Evolutionary conservation across 2,888 invertebrate genomes (phyloP), one percentile per base, ranked within the genome.

Genomic region (Volucella inanis): DNA sequence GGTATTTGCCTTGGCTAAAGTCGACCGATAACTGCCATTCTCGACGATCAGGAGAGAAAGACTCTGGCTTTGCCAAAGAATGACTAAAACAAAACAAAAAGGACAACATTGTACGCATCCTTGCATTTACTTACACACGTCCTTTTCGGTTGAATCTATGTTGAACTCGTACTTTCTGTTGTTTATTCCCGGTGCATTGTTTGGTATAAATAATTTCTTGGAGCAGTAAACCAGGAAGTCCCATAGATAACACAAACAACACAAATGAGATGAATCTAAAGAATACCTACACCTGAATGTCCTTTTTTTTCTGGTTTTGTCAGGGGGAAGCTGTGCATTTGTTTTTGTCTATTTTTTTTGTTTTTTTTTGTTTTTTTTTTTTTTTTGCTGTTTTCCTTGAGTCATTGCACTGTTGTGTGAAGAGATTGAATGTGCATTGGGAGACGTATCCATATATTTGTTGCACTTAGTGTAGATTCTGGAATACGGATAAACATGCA

Each of bases 201-300:
- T 70, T 45, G 39, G 70, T 70, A 71, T 67, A 77, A 75, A 71
- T 80, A 76, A 80, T 76, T 75, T 80, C 75, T 65, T 67, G 55
- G 55, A 67, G 43, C 41, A 65, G 70, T 31, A 78, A 61, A 81
- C 76, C 85, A 76, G 85, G 81, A 85, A 85, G 81, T 85, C 62
- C 47, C 50, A n/a, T 61, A 47, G 49, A 80, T 71, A 70, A 84
- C 18, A 22, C 18, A 22, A 18, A 18, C 18, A 67, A 76, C 55
- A 80, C 55, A 71, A 74, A 80, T 61, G 54, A 67, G 59, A 84
- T 75, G 84, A 75, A 70, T 84, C 80, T 71, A 52, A 62, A 61
- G 76, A 81, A 71, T 81, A 76, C 31, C 31, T 31, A 31, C 81
- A 81, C 76, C 68, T 76, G 75, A 68, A 81, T 72, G 55, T 85